These are phyloP conservation scores for Melozone crissalis DNA, from an alignment of 2,113 vertebrate species.

Conservation along the genomic window DNA sequence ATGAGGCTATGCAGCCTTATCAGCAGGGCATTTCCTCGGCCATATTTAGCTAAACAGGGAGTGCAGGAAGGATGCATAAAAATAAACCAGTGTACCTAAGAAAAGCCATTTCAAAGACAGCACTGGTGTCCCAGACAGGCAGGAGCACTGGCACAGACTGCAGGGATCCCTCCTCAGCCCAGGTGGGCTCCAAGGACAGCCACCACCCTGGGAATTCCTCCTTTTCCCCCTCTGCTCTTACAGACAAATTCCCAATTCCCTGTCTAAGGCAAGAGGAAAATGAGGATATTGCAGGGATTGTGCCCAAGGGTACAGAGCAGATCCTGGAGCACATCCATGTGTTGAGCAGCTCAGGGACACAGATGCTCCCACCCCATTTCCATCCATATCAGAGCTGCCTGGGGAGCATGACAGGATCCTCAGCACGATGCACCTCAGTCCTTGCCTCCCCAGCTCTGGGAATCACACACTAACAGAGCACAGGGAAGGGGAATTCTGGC, in stretches of 20 bases:
- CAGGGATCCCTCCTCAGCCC: background rate
- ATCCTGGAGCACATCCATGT: background rate
- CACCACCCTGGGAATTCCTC: background rate
- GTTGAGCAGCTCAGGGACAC: background rate
- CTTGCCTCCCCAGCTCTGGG: background rate
- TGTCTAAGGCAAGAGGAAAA: rapidly evolving
- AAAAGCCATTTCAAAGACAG: background rate
- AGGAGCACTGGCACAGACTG: background rate
- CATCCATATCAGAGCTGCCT: rapidly evolving
- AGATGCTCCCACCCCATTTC: background rate
- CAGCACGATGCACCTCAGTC: background rate
- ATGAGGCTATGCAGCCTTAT: background rate
- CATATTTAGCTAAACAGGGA: background rate
- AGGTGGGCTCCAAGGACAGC: background rate
- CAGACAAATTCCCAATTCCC: background rate
- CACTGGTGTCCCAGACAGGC: rapidly evolving
- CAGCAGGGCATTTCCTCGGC: background rate
- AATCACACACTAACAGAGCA: background rate
- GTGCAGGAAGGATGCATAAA: background rate
- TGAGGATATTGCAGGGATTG: background rate
- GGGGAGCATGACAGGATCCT: background rate
- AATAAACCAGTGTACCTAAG: background rate
- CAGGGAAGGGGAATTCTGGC: background rate
- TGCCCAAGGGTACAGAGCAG: background rate
- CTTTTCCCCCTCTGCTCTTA: background rate